Percentiles rank a stretch among this genome's conserved stretches.
phyloP scores from a whole-genome alignment of 2,797 vertebrate genomes.

The Sitta carolinensis region DNA sequence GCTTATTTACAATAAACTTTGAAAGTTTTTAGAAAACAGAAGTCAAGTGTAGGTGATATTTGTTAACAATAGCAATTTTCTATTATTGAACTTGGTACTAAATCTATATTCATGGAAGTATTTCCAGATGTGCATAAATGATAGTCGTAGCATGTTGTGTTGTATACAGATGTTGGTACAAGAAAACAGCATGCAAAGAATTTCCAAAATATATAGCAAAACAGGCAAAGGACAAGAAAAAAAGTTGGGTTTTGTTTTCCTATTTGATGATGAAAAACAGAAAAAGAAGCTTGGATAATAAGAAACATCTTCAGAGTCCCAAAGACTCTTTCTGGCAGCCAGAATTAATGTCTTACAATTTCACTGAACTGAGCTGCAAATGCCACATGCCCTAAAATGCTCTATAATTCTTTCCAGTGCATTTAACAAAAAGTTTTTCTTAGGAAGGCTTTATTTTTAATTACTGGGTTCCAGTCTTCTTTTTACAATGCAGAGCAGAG shows the following conservation, averaged over 20 bases:
- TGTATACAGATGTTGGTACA: not conserved
- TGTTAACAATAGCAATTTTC: not conserved
- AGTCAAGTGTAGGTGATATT: not conserved
- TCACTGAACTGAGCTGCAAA: not conserved
- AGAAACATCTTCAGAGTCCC: not conserved
- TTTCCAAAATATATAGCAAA: not conserved
- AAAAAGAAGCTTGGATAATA: not conserved
- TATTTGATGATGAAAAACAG: not conserved
- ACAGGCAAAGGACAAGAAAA: not conserved
- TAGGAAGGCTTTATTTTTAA: not conserved
- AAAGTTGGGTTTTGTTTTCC: accelerated
- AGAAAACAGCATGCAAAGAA: not conserved
- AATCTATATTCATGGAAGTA: not conserved
- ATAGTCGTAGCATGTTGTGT: not conserved
- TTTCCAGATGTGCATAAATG: not conserved
- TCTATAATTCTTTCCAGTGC: not conserved
- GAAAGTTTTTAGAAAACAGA: not conserved
- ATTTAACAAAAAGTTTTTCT: not conserved
- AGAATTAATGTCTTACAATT: not conserved
- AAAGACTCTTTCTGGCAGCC: not conserved
- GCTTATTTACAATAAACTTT: slow-evolving; percentile 33
- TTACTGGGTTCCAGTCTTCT: not conserved
- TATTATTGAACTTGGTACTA: not conserved
- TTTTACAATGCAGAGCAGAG: not conserved
- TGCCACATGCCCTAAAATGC: not conserved